Evolutionary conservation across 2,113 vertebrate genomes (phyloP).

Genomic region (Isichthys henryi): DNA sequence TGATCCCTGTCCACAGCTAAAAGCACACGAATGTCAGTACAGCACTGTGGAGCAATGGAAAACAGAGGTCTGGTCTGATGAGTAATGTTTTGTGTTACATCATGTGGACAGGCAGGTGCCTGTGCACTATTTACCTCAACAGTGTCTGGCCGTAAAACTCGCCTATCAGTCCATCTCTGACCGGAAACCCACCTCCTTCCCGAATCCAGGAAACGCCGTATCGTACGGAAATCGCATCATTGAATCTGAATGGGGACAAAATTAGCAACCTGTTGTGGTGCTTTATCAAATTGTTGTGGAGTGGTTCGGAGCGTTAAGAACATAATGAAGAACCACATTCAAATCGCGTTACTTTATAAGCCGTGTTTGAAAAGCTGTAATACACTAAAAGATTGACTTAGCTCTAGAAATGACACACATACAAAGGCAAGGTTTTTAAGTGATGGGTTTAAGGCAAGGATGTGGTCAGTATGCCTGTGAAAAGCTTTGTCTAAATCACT

Average conservation of each 20-base stretch:
- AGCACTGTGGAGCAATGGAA: neutral
- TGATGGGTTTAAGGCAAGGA: neutral
- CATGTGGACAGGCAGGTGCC: neutral
- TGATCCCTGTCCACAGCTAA: neutral
- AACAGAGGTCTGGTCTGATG: neutral
- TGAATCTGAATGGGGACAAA: neutral
- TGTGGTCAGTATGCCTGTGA: neutral
- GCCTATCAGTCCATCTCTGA: neutral
- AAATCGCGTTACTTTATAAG: neutral
- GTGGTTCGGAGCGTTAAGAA: neutral
- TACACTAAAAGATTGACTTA: too few species aligned
- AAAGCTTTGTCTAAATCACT: neutral
- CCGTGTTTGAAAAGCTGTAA: neutral
- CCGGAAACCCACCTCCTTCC: neutral
- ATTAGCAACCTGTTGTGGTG: neutral
- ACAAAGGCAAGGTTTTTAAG: neutral
- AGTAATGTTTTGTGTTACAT: neutral
- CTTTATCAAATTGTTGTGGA: neutral
- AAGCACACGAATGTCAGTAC: neutral
- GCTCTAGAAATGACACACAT: neutral
- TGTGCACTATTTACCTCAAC: neutral
- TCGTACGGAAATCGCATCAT: neutral
- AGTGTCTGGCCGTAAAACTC: neutral
- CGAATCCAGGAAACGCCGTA: neutral
- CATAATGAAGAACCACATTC: neutral